Percentiles rank a stretch among this genome's conserved stretches.
Evolutionary conservation across 2,888 invertebrate species (phyloP).

Genomic region (Drosophila yooni): DNA sequence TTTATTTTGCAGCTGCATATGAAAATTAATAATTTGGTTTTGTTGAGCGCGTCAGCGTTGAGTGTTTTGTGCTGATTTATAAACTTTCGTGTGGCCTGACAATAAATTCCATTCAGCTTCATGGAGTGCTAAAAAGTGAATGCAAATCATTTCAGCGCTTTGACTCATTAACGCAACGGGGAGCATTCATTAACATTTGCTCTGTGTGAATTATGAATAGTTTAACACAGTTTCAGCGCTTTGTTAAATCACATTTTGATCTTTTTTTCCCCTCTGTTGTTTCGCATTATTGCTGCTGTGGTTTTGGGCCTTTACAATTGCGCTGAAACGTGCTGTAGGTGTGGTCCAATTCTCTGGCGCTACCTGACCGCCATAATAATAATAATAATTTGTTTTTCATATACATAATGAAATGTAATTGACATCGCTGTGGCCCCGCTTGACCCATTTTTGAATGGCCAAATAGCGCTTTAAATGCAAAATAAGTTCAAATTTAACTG

Average conservation of each 20-base stretch:
- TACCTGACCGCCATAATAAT: slow-evolving; percentile 32
- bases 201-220: slow-evolving; percentile 59
- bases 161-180: slow-evolving; percentile 76
- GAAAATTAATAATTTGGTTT: slow-evolving; percentile 44
- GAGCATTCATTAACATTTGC: slow-evolving; percentile 72
- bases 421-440: slow-evolving; percentile 7
- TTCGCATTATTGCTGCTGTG: slow-evolving; percentile 21
- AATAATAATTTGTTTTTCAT: slow-evolving; percentile 46
- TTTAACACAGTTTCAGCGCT: slow-evolving; percentile 53
- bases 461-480: not conserved
- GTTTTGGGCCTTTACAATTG: slow-evolving; percentile 35
- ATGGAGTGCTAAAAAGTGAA: slow-evolving; percentile 69
- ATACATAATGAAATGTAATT: slow-evolving; percentile 42
- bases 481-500: slow-evolving; percentile 4
- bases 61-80: slow-evolving; percentile 56
- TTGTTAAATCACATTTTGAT: slow-evolving; percentile 42
- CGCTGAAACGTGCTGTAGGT: slow-evolving; percentile 49
- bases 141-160: slow-evolving; percentile 78
- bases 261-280: not conserved
- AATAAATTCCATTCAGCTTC: slow-evolving; percentile 66
- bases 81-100: slow-evolving; percentile 58
- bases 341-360: slow-evolving; percentile 47
- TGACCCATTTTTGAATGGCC: slow-evolving; percentile 53
- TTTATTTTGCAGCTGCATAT: slow-evolving; percentile 23
- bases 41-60: slow-evolving; percentile 26